These are phyloP conservation scores for Lemur catta DNA, from an alignment of 2,797 vertebrate genomes.

Conservation along the genomic window DNA sequence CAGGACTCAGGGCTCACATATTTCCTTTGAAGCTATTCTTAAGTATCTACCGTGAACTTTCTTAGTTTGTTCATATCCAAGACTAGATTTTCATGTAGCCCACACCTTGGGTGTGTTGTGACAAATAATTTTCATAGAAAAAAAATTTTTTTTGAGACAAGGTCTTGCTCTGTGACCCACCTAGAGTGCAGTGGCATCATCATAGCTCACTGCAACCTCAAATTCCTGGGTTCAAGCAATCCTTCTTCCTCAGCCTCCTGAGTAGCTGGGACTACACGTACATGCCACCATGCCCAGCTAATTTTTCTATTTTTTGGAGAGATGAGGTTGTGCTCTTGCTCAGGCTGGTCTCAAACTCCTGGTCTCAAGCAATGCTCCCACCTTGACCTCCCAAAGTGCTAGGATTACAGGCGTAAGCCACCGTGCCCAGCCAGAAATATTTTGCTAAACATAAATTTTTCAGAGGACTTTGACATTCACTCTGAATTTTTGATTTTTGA, in stretches of 20 bases:
- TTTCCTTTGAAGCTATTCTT: not conserved
- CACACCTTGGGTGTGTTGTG: not conserved
- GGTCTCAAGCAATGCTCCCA: not conserved
- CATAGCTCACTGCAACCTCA: no score
- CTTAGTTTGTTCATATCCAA: not conserved
- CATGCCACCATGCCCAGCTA: not conserved
- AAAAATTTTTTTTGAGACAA: not conserved
- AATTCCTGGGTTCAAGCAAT: no score
- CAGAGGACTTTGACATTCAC: not conserved
- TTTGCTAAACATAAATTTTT: not conserved
- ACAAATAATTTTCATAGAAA: not conserved
- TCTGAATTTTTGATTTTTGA: not conserved
- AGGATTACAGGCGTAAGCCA: not conserved
- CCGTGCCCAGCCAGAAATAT: not conserved
- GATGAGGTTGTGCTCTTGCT: not conserved
- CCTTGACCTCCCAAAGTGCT: not conserved
- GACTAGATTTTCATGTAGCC: not conserved
- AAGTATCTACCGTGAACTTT: not conserved
- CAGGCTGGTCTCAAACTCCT: not conserved
- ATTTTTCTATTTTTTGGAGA: not conserved
- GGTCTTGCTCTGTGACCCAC: no score
- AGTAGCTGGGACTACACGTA: not conserved
- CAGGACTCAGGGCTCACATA: not conserved
- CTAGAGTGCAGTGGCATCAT: no score
- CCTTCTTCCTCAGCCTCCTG: not conserved